Evolutionary conservation across 1,140 invertebrate species (phyloP), one percentile per base, ranked within the genome.

Genomic region (Drosophila chauvacae): DNA sequence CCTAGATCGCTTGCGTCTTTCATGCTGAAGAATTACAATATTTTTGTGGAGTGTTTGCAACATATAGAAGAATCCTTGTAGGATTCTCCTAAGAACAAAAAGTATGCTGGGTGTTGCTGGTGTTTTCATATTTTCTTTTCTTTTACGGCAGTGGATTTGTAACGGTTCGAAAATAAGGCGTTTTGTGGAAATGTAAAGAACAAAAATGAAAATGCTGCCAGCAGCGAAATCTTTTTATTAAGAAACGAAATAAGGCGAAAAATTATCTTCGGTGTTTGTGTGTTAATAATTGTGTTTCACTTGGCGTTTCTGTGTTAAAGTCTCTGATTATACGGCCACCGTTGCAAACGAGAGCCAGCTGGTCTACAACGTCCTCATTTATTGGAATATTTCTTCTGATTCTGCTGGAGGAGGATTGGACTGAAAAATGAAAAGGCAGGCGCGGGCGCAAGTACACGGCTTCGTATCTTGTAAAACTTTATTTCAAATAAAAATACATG

Each of bases 401-500:
- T 50, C 35, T 62, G 50, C 48, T 70, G 39, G 35, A 18, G 35
- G 14, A 42, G 35, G 14, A 42, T 37, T n/a, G 50, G n/a, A 18
- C 53, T 58, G 20, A 50, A 9, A 63, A 78, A 86, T 76, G 30
- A 77, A 70, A 87, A 88, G 61, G 60, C 84, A 66, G 48, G 66
- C 50, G 26, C 61, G 30, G 20, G 35, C 51, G 42, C 45, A 64
- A 59, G 62, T 62, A 75, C 75, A 73, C 33, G 57, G 60, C 59
- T 73, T 78, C 77, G 73, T 55, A 37, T 87, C 88, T 88, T 88
- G 77, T 87, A 84, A 87, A 88, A 88, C 85, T 88, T 88, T 88
- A 88, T 88, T 87, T 90, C 53, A 88, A 88, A 90, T 88, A 88
- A 86, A 85, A 86, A 90, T 88, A 88, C 80, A 90, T 65, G 77